Conservation (phyloP, 2,888 invertebrate species). For the Lordiphosa fenestrarum region DNA sequence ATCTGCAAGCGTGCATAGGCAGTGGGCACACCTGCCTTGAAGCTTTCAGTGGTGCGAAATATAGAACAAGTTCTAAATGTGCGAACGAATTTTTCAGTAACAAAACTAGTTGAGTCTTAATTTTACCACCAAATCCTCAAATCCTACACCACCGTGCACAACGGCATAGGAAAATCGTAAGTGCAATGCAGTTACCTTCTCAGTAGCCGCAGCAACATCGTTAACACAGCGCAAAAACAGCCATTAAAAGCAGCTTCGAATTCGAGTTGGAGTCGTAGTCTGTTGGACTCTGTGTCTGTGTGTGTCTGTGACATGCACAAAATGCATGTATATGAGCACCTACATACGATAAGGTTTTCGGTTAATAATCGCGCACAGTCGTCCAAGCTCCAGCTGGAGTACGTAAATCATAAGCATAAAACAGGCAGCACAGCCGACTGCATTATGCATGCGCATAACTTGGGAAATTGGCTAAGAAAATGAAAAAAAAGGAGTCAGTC, state of each 20-base stretch:
- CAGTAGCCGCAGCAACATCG: constrained; percentile 57
- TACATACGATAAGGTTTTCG: constrained; percentile 59
- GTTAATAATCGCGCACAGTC: constrained; percentile 58
- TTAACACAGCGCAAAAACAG: constrained; percentile 68
- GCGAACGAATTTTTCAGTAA: no score
- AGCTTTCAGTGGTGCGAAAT: no score
- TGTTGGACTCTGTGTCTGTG: constrained; percentile 15
- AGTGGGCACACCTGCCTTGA: no score
- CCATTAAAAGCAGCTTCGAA: constrained; percentile 56
- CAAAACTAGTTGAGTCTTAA: no score
- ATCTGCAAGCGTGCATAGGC: no score
- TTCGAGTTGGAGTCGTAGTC: constrained; percentile 23
- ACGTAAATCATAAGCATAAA: constrained; percentile 68
- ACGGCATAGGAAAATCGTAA: constrained; percentile 42
- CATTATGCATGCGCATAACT: constrained; percentile 68
- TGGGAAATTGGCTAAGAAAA: constrained; percentile 36
- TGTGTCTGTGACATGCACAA: constrained; percentile 70
- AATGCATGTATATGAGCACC: constrained; percentile 75
- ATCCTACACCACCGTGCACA: constrained; percentile 37
- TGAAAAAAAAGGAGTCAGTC: constrained; percentile 6
- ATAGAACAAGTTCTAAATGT: no score
- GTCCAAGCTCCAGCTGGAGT: constrained; percentile 39
- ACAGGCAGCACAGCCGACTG: constrained; percentile 39
- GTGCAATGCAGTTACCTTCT: constrained; percentile 54
- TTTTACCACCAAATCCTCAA: background rate